phyloP scores from a whole-genome alignment of 1,140 invertebrate species.

The Papilio polyxenes region DNA sequence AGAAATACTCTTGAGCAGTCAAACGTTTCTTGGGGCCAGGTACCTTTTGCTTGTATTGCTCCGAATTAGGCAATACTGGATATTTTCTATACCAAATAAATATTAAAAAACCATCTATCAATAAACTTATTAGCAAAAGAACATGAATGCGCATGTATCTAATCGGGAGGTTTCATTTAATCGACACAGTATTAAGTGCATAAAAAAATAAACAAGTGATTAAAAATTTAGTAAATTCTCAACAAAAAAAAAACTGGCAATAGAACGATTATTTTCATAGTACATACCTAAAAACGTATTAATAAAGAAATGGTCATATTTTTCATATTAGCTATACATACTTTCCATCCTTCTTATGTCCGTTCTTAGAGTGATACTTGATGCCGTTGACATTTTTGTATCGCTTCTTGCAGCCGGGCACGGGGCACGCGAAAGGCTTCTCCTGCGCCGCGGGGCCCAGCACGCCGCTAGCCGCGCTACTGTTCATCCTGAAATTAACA shows the following conservation, averaged over 20 bases:
- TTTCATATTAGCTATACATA: conserved; percentile 71
- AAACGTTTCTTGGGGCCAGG: conserved; percentile 63
- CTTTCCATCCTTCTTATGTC: conserved; percentile 91
- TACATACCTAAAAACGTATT: no score
- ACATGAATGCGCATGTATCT: not conserved
- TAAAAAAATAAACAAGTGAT: no score
- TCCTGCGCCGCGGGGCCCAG: conserved; percentile 81
- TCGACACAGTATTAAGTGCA: no score
- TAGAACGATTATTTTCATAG: no score
- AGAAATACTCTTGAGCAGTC: conserved; percentile 70
- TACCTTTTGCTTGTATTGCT: conserved; percentile 64
- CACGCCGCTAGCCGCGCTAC: conserved; percentile 63
- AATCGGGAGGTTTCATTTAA: not conserved
- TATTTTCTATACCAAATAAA: conserved; percentile 60
- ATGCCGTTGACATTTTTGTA: conserved; percentile 95
- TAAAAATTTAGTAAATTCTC: no score
- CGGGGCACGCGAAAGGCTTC: conserved; percentile 90
- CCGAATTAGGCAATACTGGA: conserved; percentile 53
- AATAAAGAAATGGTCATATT: no score
- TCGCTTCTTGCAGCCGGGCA: conserved; percentile 91
- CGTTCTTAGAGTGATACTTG: conserved; percentile 92
- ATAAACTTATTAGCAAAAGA: not conserved
- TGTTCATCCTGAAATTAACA: conserved; percentile 57
- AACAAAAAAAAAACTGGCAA: no score
- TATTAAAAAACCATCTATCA: not conserved